Percentiles rank a stretch among this genome's conserved stretches.
Conservation (phyloP, 1,140 invertebrate genomes). For the Cyrtorhinus lividipennis region DNA sequence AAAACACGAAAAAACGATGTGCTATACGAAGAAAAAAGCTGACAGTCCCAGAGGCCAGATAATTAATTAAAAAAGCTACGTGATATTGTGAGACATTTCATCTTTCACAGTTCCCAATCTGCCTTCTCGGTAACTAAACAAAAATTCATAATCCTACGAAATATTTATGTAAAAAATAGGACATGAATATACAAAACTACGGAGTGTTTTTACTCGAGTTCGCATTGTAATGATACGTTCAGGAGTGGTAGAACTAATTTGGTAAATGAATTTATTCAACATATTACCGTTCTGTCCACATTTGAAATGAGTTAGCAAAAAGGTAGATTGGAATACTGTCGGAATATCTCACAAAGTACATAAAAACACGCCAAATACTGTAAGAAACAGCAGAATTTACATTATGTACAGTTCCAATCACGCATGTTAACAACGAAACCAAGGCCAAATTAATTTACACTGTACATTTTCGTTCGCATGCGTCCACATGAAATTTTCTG, state of each 20-base stretch:
- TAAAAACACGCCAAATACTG: not conserved
- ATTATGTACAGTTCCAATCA: conserved; percentile 15
- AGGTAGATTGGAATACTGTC: conserved; percentile 41
- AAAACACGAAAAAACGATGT: conserved; percentile 11
- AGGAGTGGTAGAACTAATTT: no score
- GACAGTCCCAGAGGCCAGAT: conserved; percentile 16
- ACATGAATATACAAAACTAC: no score
- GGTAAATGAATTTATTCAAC: no score
- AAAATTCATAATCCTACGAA: conserved; percentile 6
- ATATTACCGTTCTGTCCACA: no score
- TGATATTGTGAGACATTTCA: conserved; percentile 32
- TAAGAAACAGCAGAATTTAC: conserved; percentile 1
- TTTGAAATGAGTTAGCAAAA: conserved; percentile 23
- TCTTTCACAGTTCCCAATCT: conserved; percentile 39
- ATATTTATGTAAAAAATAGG: conserved; percentile 10
- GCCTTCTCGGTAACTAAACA: conserved; percentile 25
- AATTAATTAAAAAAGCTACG: not conserved
- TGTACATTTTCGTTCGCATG: conserved; percentile 17
- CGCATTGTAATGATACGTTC: no score
- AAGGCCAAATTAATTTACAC: conserved; percentile 17
- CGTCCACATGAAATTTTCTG: not conserved
- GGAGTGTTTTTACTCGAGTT: no score
- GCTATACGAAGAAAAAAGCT: conserved; percentile 12
- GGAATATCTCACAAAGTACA: conserved; percentile 21
- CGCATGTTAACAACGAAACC: conserved; percentile 8